Evolutionary conservation across 2,113 vertebrate genomes (phyloP).

Genomic region (Sula dactylatra): DNA sequence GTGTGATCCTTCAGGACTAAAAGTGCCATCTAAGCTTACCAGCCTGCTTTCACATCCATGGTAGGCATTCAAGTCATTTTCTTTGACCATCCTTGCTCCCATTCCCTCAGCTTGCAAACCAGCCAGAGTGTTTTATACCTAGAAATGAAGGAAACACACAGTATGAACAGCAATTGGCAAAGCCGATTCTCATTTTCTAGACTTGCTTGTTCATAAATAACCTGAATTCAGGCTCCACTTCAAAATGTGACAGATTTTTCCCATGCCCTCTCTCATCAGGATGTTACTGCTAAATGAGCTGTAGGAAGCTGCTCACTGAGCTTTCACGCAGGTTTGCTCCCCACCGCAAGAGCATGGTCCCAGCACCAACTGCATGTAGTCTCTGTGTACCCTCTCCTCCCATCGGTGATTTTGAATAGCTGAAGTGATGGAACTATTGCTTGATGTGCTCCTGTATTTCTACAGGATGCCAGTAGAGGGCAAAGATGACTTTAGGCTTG

Average conservation of each 20-base stretch:
- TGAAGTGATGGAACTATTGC: neutral
- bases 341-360: fast-evolving
- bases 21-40: neutral
- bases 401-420: neutral
- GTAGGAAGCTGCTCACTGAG: neutral
- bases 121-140: neutral
- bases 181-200: neutral
- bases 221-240: neutral
- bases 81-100: neutral
- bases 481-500: conserved; percentile 8
- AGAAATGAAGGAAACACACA: neutral
- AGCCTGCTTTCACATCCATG: neutral
- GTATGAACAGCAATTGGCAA: neutral
- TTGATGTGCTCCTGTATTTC: conserved; percentile 11
- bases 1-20: neutral
- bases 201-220: neutral
- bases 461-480: conserved; percentile 56
- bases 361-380: neutral
- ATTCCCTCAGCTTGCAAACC: neutral
- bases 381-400: neutral
- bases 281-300: fast-evolving
- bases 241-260: neutral
- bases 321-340: neutral
- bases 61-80: neutral
- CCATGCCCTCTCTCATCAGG: neutral